Base-by-base conservation (phyloP, 2,888 invertebrate genomes). In the Conops quadrifasciatus region DNA sequence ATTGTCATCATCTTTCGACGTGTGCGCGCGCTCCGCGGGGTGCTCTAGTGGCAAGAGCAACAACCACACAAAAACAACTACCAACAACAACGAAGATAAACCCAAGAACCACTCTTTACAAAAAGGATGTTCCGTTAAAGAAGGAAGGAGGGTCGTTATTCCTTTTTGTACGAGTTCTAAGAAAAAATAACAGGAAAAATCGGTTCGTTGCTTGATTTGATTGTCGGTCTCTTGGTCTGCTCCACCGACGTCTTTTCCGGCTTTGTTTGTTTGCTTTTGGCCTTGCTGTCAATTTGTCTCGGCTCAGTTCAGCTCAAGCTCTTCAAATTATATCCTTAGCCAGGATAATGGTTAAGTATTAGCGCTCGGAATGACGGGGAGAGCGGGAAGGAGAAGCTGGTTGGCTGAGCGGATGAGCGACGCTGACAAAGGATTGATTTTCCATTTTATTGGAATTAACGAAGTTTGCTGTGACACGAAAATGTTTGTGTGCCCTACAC, bases 1-100 rank as follows among this genome's bases (percentile, higher is more conserved):
- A 74, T 77, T 75, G 76, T 78, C 78, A 77, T 77, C 78, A 79
- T 79, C 76, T 76, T 78, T 77, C 77, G 78, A 77, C 77, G 76
- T 76, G 77, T 74, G 77, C 66, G 73, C 71, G 63, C 59, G 4
- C 9, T 36, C 5, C 15, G 30, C 15, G 64, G 45, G 59, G 68
- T 68, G 60, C 68, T 45, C 43, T 56, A 24, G 2, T 30, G 21
- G 24, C 36, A 58, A 51, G 21, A 51, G 19, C 68, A 68, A 30
- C 49, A n/a, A n/a, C n/a, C n/a, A n/a, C n/a, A n/a, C n/a, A 68
- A 30, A 28, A 62, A 62, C 51, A 51, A 60, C 60, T 13, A 30
- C 36, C 58, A n/a, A 58, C 58, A 24, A 15, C 58, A 58, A 24
- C 53, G 53, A 19, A 53, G 21, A n/a, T n/a, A n/a, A 36, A 36